Evolutionary conservation across 1,140 invertebrate genomes (phyloP).

Genomic region (Aphis craccivora): DNA sequence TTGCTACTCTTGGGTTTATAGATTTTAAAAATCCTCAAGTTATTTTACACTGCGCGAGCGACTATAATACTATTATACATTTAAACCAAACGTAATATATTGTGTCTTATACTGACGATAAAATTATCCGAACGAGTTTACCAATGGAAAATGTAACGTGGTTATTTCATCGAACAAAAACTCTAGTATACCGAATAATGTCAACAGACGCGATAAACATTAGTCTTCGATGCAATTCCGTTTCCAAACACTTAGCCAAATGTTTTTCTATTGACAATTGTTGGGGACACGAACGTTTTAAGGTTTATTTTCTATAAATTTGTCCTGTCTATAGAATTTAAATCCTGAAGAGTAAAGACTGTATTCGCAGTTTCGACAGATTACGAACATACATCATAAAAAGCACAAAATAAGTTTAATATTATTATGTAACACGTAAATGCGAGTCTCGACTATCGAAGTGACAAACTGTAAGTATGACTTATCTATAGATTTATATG

Average conservation of each 20-base stretch:
- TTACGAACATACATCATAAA: not conserved
- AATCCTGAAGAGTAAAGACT: not conserved
- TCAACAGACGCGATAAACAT: constrained; percentile 24
- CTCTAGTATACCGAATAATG: not conserved
- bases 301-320: constrained; percentile 13
- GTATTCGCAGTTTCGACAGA: not conserved
- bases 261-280: constrained; percentile 23
- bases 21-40: not conserved
- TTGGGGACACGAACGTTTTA: not conserved
- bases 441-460: not conserved
- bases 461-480: too few relatives aligned
- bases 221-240: not conserved
- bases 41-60: not conserved
- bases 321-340: not conserved
- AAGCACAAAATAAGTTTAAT: not conserved
- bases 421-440: not conserved
- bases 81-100: not conserved
- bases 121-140: not conserved
- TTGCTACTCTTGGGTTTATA: not conserved
- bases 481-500: not conserved
- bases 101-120: not conserved
- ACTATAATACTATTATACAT: too few relatives aligned
- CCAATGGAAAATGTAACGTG: not conserved
- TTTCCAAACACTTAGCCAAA: constrained; percentile 40
- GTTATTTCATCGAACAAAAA: not conserved